Conservation (phyloP, 2,113 vertebrate genomes). For the Felis catus region F.catus_Fca126_mat1.0 CM031412.1:126828001-126828500, state of each 20-base stretch:
- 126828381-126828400: neutral
- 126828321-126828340: neutral
- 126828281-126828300: neutral
- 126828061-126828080: neutral
- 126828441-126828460: neutral
- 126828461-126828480: neutral
- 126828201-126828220: neutral
- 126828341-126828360: neutral
- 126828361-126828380: neutral
- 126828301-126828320: neutral
- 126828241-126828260: rapidly evolving
- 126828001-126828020: neutral
- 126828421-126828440: neutral
- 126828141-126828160: neutral
- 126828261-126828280: neutral
- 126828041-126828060: neutral
- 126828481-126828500: neutral
- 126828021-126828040: neutral
- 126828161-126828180: neutral
- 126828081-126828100: neutral
- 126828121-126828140: neutral
- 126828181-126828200: neutral
- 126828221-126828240: neutral
- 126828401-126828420: neutral
- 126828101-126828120: neutral